Conservation (phyloP, 2,888 invertebrate species). For the Lepidocyrtoides sp. region DNA sequence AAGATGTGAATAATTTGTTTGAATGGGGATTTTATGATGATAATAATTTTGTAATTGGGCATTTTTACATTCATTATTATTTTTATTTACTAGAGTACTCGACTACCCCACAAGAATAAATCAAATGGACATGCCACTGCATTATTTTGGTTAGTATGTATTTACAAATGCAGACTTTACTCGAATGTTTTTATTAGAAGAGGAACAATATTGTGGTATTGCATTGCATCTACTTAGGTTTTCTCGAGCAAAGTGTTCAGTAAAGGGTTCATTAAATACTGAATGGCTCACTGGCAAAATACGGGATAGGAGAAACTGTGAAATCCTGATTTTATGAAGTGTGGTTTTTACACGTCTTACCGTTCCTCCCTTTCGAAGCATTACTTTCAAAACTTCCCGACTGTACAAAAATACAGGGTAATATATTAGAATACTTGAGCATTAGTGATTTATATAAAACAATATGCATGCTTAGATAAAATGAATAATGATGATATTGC, state of each 20-base stretch:
- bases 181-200: too few relatives aligned
- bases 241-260: background rate
- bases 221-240: background rate
- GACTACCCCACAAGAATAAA: background rate
- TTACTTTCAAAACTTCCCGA: constrained; percentile 52
- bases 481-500: constrained; percentile 25
- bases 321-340: constrained; percentile 56
- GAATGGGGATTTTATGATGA: background rate
- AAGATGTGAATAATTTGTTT: constrained; percentile 11
- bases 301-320: constrained; percentile 55
- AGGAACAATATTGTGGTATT: background rate
- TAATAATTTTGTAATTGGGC: constrained; percentile 29
- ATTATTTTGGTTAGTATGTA: too few relatives aligned
- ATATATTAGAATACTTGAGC: too few relatives aligned
- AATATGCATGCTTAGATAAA: background rate
- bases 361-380: constrained; percentile 28
- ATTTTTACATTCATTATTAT: background rate
- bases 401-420: constrained; percentile 7
- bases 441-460: background rate
- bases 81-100: background rate
- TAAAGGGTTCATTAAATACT: constrained; percentile 25
- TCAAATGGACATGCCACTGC: background rate
- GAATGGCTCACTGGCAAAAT: constrained; percentile 61
- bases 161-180: too few relatives aligned
- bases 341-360: constrained; percentile 48